Base-by-base conservation (phyloP, 2,888 invertebrate genomes). In the Netelia melanura region DNA sequence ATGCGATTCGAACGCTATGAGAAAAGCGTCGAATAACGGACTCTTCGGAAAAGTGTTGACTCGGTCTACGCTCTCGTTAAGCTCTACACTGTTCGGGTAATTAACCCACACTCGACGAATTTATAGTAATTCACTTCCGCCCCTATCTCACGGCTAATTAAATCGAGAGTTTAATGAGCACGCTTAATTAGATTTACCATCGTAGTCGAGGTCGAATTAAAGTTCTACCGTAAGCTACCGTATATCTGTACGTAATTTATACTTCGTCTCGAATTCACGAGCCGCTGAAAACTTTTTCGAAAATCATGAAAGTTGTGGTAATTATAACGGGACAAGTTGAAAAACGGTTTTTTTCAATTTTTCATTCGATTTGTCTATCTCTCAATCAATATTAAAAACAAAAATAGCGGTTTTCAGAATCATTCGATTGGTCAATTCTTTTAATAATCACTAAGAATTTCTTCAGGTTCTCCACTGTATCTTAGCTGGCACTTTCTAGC, bases 161-260 rank as follows among this genome's bases (percentile, higher is more conserved):
- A 90, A 91, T 91, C 88, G 89, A 89, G 89, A 87, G 87, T 85
- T 85, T 91, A 91, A 91, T 90, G 88, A 90, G 88, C 83, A 87
- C 79, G 86, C 88, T 74, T 89, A 88, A 89, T 90, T 91, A 87
- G 88, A 90, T 89, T 84, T 76, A 65, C 80, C 71, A 54, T 70
- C 74, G 52, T 62, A 62, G 56, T 52, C 72, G 74, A 71, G 78
- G 56, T 76, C 78, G 79, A 85, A 82, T 82, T 61, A 82, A 85
- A 85, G 81, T 82, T 75, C 70, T 61, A n/a, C 48, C 65, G 70
- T 44, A 43, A 21, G n/a, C 14, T 79, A n/a, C n/a, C n/a, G 43
- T 71, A 71, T 52, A 64, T 58, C 17, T 70, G n/a, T 62, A 64
- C 64, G 3, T 21, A 67, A 23, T 17, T n/a, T 11, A 43, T 23